These are phyloP conservation scores for Cosmia trapezina DNA, from an alignment of 2,888 invertebrate genomes.

Conservation along the genomic window DNA sequence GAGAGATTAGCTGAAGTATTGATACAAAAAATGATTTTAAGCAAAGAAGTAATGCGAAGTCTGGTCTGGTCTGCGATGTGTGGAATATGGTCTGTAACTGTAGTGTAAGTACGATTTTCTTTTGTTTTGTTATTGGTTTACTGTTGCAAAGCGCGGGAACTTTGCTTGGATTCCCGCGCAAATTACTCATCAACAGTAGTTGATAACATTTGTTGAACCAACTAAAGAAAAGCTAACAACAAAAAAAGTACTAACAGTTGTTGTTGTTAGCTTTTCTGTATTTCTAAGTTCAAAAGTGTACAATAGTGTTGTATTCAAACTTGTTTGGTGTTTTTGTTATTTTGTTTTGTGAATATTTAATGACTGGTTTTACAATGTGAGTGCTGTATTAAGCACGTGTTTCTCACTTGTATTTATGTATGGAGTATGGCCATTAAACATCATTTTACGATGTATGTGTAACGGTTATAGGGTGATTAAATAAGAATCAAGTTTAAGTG, in stretches of 20 bases:
- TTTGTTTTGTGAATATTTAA: slow-evolving; percentile 3
- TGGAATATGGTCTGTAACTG: background rate
- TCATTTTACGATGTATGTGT: slow-evolving; percentile 26
- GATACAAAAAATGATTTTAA: background rate
- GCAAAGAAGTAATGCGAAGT: background rate
- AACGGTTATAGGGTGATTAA: slow-evolving; percentile 41
- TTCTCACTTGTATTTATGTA: slow-evolving; percentile 25
- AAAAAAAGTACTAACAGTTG: too few relatives aligned
- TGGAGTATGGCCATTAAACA: slow-evolving; percentile 2
- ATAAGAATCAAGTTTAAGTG: slow-evolving; percentile 64
- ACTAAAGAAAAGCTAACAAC: too few relatives aligned
- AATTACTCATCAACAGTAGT: slow-evolving; percentile 8
- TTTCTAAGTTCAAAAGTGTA: background rate
- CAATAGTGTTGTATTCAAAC: background rate
- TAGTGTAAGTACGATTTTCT: background rate
- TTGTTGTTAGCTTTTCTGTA: background rate
- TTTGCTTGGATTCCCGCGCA: slow-evolving; percentile 28
- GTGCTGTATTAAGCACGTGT: slow-evolving; percentile 31
- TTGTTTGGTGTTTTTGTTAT: slow-evolving; percentile 11
- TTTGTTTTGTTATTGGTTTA: slow-evolving; percentile 13
- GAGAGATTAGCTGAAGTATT: background rate
- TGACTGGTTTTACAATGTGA: slow-evolving; percentile 3
- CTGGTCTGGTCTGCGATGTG: too few relatives aligned
- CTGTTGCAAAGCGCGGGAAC: slow-evolving; percentile 29
- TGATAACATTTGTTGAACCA: background rate